Evolutionary conservation across 2,888 invertebrate genomes (phyloP).

Genomic region (Tetragonisca angustula): DNA sequence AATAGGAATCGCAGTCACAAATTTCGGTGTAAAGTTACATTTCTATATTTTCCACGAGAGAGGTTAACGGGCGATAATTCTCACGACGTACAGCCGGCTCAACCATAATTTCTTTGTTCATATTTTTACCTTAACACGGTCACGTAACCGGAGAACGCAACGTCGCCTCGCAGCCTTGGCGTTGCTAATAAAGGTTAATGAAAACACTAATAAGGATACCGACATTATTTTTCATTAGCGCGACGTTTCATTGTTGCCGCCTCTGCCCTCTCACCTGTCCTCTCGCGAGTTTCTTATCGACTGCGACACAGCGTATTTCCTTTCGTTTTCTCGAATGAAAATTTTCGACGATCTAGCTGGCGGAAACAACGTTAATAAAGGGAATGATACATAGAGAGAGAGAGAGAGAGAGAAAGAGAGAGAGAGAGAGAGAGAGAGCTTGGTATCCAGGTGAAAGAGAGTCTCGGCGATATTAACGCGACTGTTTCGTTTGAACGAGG

Average conservation of each 20-base stretch:
- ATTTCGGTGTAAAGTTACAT: not conserved
- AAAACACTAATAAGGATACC: slow-evolving; percentile 49
- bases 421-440: not conserved
- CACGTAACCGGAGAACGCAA: slow-evolving; percentile 34
- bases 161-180: slow-evolving; percentile 1
- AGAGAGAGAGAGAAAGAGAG: not conserved
- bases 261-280: not conserved
- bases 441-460: not conserved
- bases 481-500: slow-evolving; percentile 4
- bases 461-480: slow-evolving; percentile 14
- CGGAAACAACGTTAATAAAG: not conserved
- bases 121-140: slow-evolving; percentile 41
- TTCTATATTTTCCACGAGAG: not conserved
- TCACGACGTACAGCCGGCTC: slow-evolving; percentile 7
- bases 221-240: slow-evolving; percentile 42
- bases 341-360: not conserved
- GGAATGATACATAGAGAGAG: too few species aligned
- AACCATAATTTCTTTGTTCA: slow-evolving; percentile 28
- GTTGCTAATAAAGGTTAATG: slow-evolving; percentile 49
- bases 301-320: not conserved
- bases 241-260: not conserved
- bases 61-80: not conserved
- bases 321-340: not conserved
- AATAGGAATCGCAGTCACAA: not conserved
- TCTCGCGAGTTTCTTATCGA: not conserved